phyloP scores from a whole-genome alignment of 2,888 invertebrate genomes.

The Hymenopus coronatus region DNA sequence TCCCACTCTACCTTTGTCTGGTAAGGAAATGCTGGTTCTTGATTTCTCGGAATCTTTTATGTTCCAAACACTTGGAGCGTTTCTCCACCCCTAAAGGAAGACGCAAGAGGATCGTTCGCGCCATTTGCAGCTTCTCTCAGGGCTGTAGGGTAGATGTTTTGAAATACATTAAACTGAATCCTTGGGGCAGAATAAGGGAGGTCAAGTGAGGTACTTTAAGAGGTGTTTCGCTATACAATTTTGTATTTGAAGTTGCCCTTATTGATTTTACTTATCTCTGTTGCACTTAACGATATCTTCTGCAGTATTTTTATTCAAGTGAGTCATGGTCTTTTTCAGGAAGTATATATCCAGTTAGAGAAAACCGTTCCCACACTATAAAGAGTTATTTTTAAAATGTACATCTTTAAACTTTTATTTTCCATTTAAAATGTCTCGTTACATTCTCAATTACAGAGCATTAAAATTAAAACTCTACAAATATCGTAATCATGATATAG shows the following conservation, averaged over 20 bases:
- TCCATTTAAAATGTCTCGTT: no score
- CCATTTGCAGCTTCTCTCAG: not conserved
- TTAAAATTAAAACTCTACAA: no score
- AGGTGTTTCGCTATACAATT: not conserved
- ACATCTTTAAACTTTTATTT: no score
- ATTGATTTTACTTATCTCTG: not conserved
- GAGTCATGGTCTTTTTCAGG: not conserved
- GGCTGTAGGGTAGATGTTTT: not conserved
- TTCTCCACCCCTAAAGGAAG: not conserved
- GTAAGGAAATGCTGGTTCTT: not conserved
- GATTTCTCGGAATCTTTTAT: not conserved
- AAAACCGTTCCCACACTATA: no score
- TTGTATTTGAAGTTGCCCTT: not conserved
- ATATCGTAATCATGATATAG: no score
- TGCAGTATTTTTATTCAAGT: not conserved
- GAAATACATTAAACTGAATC: not conserved
- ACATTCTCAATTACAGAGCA: no score
- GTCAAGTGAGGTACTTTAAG: not conserved
- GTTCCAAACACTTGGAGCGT: not conserved
- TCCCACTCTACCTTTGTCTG: no score
- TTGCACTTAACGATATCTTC: not conserved
- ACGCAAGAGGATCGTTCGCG: not conserved
- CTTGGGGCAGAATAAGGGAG: not conserved
- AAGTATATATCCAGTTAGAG: not conserved
- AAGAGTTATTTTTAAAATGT: no score